Percentiles rank a stretch among this genome's conserved stretches.
phyloP scores from a whole-genome alignment of 2,888 invertebrate genomes.

The Drosophila flavopinicola region DNA sequence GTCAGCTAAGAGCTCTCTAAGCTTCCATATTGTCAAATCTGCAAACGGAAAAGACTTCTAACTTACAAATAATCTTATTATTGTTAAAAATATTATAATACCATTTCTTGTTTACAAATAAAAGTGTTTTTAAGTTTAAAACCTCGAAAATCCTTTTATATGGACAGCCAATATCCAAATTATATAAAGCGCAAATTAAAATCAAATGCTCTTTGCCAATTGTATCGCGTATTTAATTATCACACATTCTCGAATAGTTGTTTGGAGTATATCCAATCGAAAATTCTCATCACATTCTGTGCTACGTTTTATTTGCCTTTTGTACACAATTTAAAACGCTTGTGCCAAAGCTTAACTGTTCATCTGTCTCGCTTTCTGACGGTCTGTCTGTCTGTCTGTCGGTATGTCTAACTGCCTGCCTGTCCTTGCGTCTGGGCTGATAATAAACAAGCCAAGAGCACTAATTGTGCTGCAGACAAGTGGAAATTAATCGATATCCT shows the following conservation, averaged over 20 bases:
- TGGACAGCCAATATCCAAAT: too few species aligned
- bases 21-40: too few species aligned
- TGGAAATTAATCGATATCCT: constrained; percentile 80
- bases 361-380: background rate
- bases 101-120: too few species aligned
- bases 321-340: constrained; percentile 53
- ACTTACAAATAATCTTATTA: too few species aligned
- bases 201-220: background rate
- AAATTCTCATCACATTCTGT: constrained; percentile 48
- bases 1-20: too few species aligned
- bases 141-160: too few species aligned
- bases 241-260: background rate
- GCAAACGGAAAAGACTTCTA: too few species aligned
- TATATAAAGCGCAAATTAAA: too few species aligned
- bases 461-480: constrained; percentile 74
- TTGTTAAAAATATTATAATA: too few species aligned
- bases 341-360: constrained; percentile 11
- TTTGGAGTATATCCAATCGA: constrained; percentile 4
- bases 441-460: constrained; percentile 69
- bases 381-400: constrained; percentile 10
- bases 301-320: constrained; percentile 47
- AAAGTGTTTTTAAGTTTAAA: too few species aligned
- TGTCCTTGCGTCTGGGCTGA: constrained; percentile 30
- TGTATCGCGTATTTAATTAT: constrained; percentile 19
- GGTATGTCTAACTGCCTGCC: constrained; percentile 11